Evolutionary conservation across 1,140 invertebrate species (phyloP).

Genomic region (Ceratoteleas bidentatus): DNA sequence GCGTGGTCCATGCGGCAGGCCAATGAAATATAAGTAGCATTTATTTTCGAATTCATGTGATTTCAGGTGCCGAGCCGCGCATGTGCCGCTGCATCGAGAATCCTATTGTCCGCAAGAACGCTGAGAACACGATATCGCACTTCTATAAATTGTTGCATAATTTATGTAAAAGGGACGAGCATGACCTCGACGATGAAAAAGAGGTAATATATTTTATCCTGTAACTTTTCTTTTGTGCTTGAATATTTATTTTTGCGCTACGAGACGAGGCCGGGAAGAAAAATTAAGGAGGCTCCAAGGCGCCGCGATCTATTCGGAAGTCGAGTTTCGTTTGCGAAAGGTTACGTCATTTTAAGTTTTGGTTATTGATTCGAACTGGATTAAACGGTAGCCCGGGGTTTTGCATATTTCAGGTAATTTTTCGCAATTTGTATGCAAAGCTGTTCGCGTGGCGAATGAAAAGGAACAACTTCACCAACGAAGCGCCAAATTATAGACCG

Average conservation of each 20-base stretch:
- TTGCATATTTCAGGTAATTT: no score
- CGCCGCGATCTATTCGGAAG: no score
- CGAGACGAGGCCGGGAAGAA: not conserved
- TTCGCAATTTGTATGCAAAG: not conserved
- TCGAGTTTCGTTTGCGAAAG: no score
- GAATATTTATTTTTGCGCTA: slow-evolving; percentile 5
- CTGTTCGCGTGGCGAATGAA: not conserved
- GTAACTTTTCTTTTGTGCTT: slow-evolving; percentile 1
- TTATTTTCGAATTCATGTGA: slow-evolving; percentile 4
- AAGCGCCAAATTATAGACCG: slow-evolving; percentile 1
- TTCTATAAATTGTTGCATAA: slow-evolving; percentile 39
- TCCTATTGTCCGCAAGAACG: slow-evolving; percentile 6
- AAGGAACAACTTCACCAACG: not conserved
- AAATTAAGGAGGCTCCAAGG: not conserved
- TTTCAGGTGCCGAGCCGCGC: slow-evolving; percentile 25
- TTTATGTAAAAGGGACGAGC: slow-evolving; percentile 9
- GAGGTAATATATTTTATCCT: slow-evolving; percentile 8
- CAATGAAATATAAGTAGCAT: slow-evolving; percentile 4
- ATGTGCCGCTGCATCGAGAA: slow-evolving; percentile 25
- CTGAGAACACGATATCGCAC: slow-evolving; percentile 27
- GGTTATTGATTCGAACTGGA: no score
- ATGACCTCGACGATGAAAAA: slow-evolving; percentile 6
- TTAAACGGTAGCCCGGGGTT: no score
- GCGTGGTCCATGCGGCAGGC: not conserved
- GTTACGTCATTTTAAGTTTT: no score